Percentiles rank a stretch among this genome's conserved stretches.
Conservation (phyloP, 37 sponge, comb jelly and placozoan species). For the Mnemiopsis leidyi region DNA sequence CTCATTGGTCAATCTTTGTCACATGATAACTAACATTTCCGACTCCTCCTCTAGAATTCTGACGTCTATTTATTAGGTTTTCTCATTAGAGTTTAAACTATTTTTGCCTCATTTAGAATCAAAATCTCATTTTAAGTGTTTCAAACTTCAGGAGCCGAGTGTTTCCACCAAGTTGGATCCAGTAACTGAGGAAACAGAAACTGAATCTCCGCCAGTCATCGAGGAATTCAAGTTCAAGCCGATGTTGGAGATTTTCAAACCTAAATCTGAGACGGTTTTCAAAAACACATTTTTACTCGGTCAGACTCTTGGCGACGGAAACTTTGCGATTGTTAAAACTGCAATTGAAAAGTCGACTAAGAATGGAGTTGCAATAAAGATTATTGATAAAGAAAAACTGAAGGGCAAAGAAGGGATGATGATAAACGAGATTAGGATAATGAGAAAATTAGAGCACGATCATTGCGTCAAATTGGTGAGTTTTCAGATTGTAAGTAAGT, state of each 20-base stretch:
- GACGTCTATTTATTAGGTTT: no score
- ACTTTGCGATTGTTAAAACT: slow-evolving; percentile 55
- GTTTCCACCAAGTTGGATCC: slow-evolving; percentile 18
- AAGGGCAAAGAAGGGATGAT: slow-evolving; percentile 74
- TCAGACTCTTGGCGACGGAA: slow-evolving; percentile 62
- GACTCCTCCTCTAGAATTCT: no score
- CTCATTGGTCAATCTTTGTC: no score
- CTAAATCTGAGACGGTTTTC: neutral
- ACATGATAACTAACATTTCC: no score
- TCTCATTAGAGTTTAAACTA: no score
- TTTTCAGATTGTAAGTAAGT: neutral
- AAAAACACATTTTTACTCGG: slow-evolving; percentile 25
- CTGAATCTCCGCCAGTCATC: slow-evolving; percentile 6
- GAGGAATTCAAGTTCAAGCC: slow-evolving; percentile 47
- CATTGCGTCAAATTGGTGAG: slow-evolving; percentile 73
- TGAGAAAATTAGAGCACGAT: slow-evolving; percentile 71
- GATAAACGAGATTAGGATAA: slow-evolving; percentile 69
- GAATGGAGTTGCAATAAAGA: slow-evolving; percentile 66
- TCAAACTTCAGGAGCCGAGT: slow-evolving; percentile 3
- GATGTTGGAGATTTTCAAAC: slow-evolving; percentile 55
- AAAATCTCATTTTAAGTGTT: no score
- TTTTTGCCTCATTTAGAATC: no score
- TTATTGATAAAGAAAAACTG: slow-evolving; percentile 71
- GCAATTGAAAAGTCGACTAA: neutral
- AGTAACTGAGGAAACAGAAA: slow-evolving; percentile 62